Base-by-base conservation (phyloP, 2,797 vertebrate species). In the Malurus leucopterus region DNA sequence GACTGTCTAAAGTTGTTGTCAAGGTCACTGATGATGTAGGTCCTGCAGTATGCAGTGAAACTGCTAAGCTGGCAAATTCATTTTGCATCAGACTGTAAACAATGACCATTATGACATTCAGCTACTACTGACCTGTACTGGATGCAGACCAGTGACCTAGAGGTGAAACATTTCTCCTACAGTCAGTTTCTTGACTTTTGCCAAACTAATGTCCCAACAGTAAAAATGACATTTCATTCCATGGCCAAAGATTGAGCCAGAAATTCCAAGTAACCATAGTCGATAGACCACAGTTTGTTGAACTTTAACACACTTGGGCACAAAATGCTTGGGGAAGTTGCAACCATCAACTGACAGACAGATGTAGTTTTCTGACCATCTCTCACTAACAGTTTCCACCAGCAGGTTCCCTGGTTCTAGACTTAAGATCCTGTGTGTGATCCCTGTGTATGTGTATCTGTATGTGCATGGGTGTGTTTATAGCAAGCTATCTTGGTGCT, bases 361-460 rank as follows among this genome's bases (percentile, higher is more conserved):
- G 27, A 23, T 11, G 8, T 30, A 5, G 27, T 80, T 72, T 91
- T 87, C 38, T 88, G 55, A 34, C 19, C 3, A 9, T 61, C n/a
- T 71, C 30, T 49, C 57, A 51, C 8, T 24, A 50, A 24, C 5
- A 23, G 14, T 55, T 91, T 59, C n/a, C 46, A 62, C 8, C 41
- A 84, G 53, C 43, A 75, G 29, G 11, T 88, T 69, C 30, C 22
- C 17, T 50, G 49, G 19, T 84, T 86, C 72, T 77, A 53, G 34
- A 20, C 34, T 77, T 80, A 65, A 65, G 38, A 20, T 19, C 14
- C 11, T 65, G 9, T 58, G 21, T 79, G 3, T 43, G 23, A 17
- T 26, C 20, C 0, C 0, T 61, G 3, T 38, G 2, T 55, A 2
- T 51, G 1, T 38, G 8, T 8, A 1, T 34, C 2, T 36, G 3